Base-by-base conservation (phyloP, 2,797 vertebrate genomes). In the Fringilla coelebs region DNA sequence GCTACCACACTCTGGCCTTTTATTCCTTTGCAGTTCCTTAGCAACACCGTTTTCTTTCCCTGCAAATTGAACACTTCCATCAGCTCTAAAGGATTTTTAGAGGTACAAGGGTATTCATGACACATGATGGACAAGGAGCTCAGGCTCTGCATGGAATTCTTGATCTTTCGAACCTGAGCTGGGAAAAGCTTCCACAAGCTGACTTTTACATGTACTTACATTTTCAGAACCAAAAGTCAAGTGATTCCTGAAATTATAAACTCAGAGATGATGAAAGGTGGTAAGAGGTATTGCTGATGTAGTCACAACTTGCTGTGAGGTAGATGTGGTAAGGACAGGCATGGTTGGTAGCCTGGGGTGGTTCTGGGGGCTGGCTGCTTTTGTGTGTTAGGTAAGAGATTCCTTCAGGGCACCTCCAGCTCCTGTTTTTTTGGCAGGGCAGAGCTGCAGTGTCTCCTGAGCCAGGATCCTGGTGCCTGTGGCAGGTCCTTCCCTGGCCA, bases 1-100 rank as follows among this genome's bases (percentile, higher is more conserved):
- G 43, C 72, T 91, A 80, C 74, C 25, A 34, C 71, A 76, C 48
- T 86, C 17, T 87, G 67, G 71, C 71, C 80, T 87, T 93, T 93
- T 92, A 43, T 62, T 58, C 51, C 41, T 89, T 76, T 48, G 55
- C 73, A 46, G 93, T 96, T 96, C 52, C 96, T 95, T 97, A 97
- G 94, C 96, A 96, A 95, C 95, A 71, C 21, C 6, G 14, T 84
- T 92, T 94, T 93, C 71, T 89, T 94, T 52, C 58, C 46, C 63
- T 89, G 70, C 48, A 93, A 96, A 92, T 29, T 78, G 88, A 94
- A 74, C 89, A 15, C 49, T 95, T 94, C 87, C 82, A 92, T 95
- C 70, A 82, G 18, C 66, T 88, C 52, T 72, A 24, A 81, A 88
- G 76, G 71, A 67, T 75, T 96, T 89, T 82, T 76, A 93, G 88